A percentile compares a stretch with the other conserved stretches of the same genome.
These are phyloP conservation scores for Vanessa cardui DNA, from an alignment of 2,888 invertebrate species.

Conservation along the genomic window DNA sequence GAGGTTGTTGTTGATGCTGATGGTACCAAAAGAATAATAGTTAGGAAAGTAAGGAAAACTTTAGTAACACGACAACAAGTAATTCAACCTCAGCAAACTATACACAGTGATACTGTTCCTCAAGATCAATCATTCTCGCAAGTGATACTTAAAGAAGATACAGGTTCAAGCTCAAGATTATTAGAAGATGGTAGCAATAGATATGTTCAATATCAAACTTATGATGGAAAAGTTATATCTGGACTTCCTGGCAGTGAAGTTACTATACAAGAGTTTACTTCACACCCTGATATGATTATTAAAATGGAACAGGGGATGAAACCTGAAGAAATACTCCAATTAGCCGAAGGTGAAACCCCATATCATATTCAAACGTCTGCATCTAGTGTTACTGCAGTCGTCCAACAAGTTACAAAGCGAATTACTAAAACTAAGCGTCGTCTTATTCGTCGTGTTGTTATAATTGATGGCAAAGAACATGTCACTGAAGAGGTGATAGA, in stretches of 20 bases:
- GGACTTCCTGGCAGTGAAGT: slow-evolving; percentile 85
- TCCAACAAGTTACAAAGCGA: slow-evolving; percentile 91
- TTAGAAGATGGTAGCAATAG: slow-evolving; percentile 85
- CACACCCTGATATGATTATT: slow-evolving; percentile 84
- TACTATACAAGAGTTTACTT: slow-evolving; percentile 85
- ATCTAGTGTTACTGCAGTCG: slow-evolving; percentile 89
- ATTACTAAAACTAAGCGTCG: slow-evolving; percentile 89
- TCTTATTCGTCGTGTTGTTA: slow-evolving; percentile 88
- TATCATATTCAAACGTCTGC: slow-evolving; percentile 83
- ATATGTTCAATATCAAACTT: slow-evolving; percentile 84
- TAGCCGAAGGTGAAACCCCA: slow-evolving; percentile 67
- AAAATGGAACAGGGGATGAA: slow-evolving; percentile 81
- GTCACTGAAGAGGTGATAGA: slow-evolving; percentile 92
- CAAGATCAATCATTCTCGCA: slow-evolving; percentile 86
- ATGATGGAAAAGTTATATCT: slow-evolving; percentile 85
- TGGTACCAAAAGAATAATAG: slow-evolving; percentile 90
- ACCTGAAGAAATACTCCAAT: slow-evolving; percentile 73
- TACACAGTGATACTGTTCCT: slow-evolving; percentile 82
- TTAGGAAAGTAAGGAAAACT: slow-evolving; percentile 87
- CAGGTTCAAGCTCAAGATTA: slow-evolving; percentile 82
- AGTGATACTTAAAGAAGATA: slow-evolving; percentile 86
- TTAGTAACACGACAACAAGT: slow-evolving; percentile 86
- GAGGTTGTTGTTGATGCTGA: slow-evolving; percentile 91
- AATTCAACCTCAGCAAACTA: slow-evolving; percentile 80
- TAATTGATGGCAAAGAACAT: slow-evolving; percentile 92